These are phyloP conservation scores for Phoenicopterus ruber DNA, from an alignment of 2,113 vertebrate species.

Conservation along the genomic window DNA sequence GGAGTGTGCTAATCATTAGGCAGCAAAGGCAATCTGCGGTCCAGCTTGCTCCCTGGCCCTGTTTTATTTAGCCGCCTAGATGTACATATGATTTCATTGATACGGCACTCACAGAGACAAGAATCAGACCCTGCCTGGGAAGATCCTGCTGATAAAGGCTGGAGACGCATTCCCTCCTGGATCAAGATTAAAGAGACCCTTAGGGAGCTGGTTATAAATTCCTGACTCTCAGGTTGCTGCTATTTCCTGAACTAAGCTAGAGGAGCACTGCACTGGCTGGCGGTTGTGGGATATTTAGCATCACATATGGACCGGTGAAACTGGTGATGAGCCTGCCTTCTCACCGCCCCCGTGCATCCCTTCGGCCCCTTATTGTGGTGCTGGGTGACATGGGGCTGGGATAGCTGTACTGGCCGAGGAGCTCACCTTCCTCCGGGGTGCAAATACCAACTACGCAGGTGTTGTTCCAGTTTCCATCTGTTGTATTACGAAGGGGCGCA, in stretches of 20 bases:
- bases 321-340: background rate
- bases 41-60: slow-evolving; percentile 39
- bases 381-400: background rate
- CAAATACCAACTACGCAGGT: background rate
- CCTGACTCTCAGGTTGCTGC: slow-evolving; percentile 44
- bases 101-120: slow-evolving; percentile 9
- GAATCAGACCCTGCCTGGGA: slow-evolving; percentile 32
- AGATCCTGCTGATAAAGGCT: slow-evolving; percentile 52
- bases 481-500: background rate
- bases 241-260: slow-evolving; percentile 44
- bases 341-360: background rate
- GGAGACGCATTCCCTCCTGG: slow-evolving; percentile 43
- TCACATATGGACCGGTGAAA: background rate
- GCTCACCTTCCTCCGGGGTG: background rate
- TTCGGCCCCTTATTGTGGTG: background rate
- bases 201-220: slow-evolving; percentile 51
- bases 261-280: background rate
- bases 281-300: background rate
- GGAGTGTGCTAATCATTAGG: slow-evolving; percentile 31
- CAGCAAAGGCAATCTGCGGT: slow-evolving; percentile 34
- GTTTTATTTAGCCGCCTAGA: background rate
- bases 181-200: slow-evolving; percentile 55
- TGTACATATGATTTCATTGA: slow-evolving; percentile 9
- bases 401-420: background rate
- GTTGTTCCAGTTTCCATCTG: background rate